A percentile compares a stretch with the other conserved stretches of the same genome.
These are phyloP conservation scores for Macrosiphum euphorbiae DNA, from an alignment of 2,888 invertebrate species.

Conservation along the genomic window DNA sequence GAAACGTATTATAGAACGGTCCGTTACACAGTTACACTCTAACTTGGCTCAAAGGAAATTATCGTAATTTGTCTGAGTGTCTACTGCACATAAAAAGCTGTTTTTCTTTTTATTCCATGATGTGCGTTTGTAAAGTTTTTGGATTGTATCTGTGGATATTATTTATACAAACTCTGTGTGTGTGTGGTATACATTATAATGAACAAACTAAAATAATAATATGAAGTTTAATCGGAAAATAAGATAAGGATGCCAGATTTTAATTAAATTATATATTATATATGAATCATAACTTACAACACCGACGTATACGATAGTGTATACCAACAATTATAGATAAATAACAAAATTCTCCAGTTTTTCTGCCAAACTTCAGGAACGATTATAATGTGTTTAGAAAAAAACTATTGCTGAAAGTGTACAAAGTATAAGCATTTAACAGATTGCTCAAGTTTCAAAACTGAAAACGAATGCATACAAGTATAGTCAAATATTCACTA, in stretches of 20 bases:
- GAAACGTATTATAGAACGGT: background rate
- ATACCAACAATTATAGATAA: background rate
- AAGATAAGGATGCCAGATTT: background rate
- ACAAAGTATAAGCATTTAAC: background rate
- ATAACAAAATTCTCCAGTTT: background rate
- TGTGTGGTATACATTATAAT: background rate
- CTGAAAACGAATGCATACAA: background rate
- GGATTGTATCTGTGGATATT: background rate
- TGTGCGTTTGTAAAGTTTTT: background rate
- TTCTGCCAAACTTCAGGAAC: background rate
- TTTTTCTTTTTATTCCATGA: background rate
- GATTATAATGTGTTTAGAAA: background rate
- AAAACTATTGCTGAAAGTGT: background rate
- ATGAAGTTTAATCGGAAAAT: background rate
- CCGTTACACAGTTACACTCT: background rate
- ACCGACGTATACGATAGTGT: background rate
- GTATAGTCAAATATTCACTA: background rate
- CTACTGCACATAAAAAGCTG: background rate
- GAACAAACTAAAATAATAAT: slow-evolving; percentile 6
- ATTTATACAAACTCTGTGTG: background rate
- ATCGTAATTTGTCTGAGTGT: background rate
- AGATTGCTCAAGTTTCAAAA: background rate
- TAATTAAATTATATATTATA: background rate
- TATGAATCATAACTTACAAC: background rate
- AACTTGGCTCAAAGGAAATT: background rate